Evolutionary conservation across 2,797 vertebrate species (phyloP), one percentile per base, ranked within the genome.

Genomic region (Nyctalus aviator): DNA sequence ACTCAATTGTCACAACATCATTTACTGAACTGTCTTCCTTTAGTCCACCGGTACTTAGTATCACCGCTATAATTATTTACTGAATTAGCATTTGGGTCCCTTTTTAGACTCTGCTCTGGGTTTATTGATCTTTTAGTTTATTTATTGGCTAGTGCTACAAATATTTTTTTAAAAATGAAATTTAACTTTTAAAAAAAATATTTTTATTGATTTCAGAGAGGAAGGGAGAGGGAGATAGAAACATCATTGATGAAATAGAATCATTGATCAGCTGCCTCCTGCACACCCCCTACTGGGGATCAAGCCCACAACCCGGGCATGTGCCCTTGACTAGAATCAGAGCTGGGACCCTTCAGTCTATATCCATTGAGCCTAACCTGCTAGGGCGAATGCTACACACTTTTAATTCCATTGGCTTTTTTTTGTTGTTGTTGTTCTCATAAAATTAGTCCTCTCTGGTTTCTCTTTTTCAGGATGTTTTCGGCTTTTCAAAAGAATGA

Each of bases 401-500:
- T 57, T 91, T 76, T 87, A 53, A 59, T 84, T 90, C 72, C 17
- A 91, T 13, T 15, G 79, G 20, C 12, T 64, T 57, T 81, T 13
- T 87, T 6, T 91, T 44, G 4, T 41, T 41, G 41, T 91, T 91
- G 87, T 87, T 75, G 4, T 8, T 11, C 2, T 92, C n/a, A 21
- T 3, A 55, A 84, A 94, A 41, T 55, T 77, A 53, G 35, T 85
- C 6, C 17, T 92, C 23, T 21, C 35, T 87, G 30, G 72, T 75
- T 82, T 15, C 4, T 77, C 9, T 30, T 93, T 92, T 72, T 57
- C 23, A 92, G 57, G 92, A 68, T 71, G 44, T 82, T 94, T 2
- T 25, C 83, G 37, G 50, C 6, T 90, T 95, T 66, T 83, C 6
- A 75, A 27, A 73, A 93, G 17, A 23, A 53, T 87, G 8, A 5